Evolutionary conservation across 2,113 vertebrate species (phyloP).

Genomic region (Morone saxatilis): DNA sequence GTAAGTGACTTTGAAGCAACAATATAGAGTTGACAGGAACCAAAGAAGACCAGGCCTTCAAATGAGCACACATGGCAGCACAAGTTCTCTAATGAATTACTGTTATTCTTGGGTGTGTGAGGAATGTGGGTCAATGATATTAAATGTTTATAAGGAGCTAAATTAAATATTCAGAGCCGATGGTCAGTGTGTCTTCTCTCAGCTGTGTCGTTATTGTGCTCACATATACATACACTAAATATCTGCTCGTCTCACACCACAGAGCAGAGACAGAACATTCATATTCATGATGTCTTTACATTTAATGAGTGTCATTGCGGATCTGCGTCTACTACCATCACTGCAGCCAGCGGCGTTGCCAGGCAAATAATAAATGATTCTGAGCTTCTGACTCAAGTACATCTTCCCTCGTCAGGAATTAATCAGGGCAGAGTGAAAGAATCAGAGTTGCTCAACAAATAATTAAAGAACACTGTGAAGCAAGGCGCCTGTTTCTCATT

Average conservation of each 20-base stretch:
- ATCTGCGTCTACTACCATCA: constrained; percentile 5
- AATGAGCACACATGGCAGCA: constrained; percentile 42
- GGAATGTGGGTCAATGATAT: constrained; percentile 75
- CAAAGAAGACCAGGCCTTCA: constrained; percentile 17
- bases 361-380: constrained; percentile 30
- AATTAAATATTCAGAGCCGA: constrained; percentile 67
- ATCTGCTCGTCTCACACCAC: constrained; percentile 18
- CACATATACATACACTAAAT: constrained; percentile 12
- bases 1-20: background rate
- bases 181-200: constrained; percentile 57
- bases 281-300: constrained; percentile 18
- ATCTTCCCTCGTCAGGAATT: constrained; percentile 5
- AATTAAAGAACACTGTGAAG: background rate
- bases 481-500: background rate
- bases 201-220: constrained; percentile 19
- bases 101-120: constrained; percentile 50
- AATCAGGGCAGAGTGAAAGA: constrained; percentile 14
- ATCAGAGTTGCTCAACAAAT: background rate
- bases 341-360: constrained; percentile 21
- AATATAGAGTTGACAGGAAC: constrained; percentile 13
- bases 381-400: constrained; percentile 3
- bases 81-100: constrained; percentile 60
- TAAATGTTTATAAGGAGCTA: constrained; percentile 74
- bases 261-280: background rate
- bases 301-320: constrained; percentile 29